phyloP scores from a whole-genome alignment of 2,113 vertebrate genomes.

The Sprattus sprattus region DNA sequence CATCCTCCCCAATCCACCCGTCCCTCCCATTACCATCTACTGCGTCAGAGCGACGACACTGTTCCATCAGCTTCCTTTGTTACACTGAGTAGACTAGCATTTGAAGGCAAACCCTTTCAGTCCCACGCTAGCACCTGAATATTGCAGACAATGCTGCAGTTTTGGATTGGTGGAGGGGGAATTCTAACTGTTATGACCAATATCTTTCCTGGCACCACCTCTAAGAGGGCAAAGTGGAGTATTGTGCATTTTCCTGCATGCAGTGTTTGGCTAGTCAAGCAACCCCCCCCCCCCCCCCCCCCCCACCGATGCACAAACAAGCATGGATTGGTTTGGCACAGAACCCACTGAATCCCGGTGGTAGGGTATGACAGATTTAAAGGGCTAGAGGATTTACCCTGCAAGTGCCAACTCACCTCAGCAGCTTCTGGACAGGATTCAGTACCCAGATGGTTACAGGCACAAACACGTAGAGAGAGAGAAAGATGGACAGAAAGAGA shows the following conservation, averaged over 20 bases:
- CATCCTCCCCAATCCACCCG: conserved; percentile 18
- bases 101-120: background rate
- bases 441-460: background rate
- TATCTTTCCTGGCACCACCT: background rate
- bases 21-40: conserved; percentile 28
- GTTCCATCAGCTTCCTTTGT: conserved; percentile 36
- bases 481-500: background rate
- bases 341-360: background rate
- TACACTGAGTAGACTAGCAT: background rate
- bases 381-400: background rate
- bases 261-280: background rate
- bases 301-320: background rate
- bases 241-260: background rate
- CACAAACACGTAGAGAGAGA: background rate
- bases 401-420: background rate
- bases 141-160: background rate
- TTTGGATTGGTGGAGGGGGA: background rate
- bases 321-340: background rate
- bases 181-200: background rate
- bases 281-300: background rate
- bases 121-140: background rate
- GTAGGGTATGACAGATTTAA: background rate
- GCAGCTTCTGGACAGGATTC: background rate
- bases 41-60: conserved; percentile 34
- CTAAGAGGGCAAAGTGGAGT: background rate